Evolutionary conservation across 2,888 invertebrate species (phyloP).

Genomic region (Candidula unifasciata): DNA sequence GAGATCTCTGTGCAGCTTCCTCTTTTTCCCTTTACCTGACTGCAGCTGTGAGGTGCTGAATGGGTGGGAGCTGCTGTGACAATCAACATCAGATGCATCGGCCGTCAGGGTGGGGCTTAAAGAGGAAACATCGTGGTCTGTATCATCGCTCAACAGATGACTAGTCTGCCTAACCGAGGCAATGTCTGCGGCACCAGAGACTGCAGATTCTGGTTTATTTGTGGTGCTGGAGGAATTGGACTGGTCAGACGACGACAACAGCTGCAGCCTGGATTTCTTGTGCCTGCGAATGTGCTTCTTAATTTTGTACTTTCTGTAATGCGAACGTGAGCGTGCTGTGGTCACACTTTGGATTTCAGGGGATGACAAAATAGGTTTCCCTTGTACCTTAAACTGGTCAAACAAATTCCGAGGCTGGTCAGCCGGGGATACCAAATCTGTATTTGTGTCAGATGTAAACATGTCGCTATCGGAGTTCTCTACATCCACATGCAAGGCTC

Average conservation of each 20-base stretch:
- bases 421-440: conserved; percentile 25
- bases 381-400: conserved; percentile 42
- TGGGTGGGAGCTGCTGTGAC: background rate
- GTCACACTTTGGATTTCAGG: background rate
- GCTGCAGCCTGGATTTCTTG: background rate
- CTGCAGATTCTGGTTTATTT: conserved; percentile 23
- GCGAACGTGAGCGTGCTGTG: background rate
- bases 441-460: conserved; percentile 42
- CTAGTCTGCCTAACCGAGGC: background rate
- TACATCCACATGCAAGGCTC: conserved; percentile 29
- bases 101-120: background rate
- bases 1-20: conserved; percentile 9
- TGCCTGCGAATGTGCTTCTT: conserved; percentile 33
- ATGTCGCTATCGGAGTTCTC: conserved; percentile 41
- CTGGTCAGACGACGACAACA: conserved; percentile 23
- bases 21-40: conserved; percentile 30
- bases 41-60: background rate
- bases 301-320: conserved; percentile 32
- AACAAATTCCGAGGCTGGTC: conserved; percentile 43
- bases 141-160: conserved; percentile 9
- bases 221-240: conserved; percentile 10
- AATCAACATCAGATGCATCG: background rate
- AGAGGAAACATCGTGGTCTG: conserved; percentile 11
- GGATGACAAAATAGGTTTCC: conserved; percentile 18
- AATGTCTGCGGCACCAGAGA: conserved; percentile 8